Evolutionary conservation across 2,888 invertebrate species (phyloP).

Genomic region (Microplitis manilae): DNA sequence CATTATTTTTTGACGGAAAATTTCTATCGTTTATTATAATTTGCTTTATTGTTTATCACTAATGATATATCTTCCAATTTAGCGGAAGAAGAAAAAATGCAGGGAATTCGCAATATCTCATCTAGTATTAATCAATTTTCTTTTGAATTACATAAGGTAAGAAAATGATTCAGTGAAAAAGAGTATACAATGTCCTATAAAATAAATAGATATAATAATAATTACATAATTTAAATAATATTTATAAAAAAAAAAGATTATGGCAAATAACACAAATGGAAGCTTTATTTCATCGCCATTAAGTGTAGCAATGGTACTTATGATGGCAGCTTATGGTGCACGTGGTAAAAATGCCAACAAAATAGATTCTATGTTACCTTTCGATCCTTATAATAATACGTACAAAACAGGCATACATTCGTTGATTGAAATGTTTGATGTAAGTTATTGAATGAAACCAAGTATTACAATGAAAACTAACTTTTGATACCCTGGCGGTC

Average conservation of each 20-base stretch:
- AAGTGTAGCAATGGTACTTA: constrained; percentile 63
- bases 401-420: constrained; percentile 51
- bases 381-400: constrained; percentile 52
- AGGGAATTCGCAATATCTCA: not conserved
- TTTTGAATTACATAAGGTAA: not conserved
- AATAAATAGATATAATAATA: not conserved
- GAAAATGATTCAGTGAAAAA: not conserved
- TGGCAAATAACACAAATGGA: constrained; percentile 39
- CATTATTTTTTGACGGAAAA: rapidly evolving
- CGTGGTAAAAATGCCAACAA: constrained; percentile 56
- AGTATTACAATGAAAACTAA: not conserved
- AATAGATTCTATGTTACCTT: constrained; percentile 55
- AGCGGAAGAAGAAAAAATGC: not conserved
- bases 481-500: too few species aligned
- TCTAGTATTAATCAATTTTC: not conserved
- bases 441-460: constrained; percentile 45
- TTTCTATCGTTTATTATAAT: too few species aligned
- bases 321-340: constrained; percentile 64
- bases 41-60: too few species aligned
- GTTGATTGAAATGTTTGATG: constrained; percentile 58
- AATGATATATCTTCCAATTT: too few species aligned
- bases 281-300: constrained; percentile 66
- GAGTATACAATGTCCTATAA: not conserved
- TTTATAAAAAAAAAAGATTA: constrained; percentile 50
- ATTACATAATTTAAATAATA: not conserved